Conservation (phyloP, 1,140 invertebrate genomes). For the Catajapyx aquilonaris region DNA sequence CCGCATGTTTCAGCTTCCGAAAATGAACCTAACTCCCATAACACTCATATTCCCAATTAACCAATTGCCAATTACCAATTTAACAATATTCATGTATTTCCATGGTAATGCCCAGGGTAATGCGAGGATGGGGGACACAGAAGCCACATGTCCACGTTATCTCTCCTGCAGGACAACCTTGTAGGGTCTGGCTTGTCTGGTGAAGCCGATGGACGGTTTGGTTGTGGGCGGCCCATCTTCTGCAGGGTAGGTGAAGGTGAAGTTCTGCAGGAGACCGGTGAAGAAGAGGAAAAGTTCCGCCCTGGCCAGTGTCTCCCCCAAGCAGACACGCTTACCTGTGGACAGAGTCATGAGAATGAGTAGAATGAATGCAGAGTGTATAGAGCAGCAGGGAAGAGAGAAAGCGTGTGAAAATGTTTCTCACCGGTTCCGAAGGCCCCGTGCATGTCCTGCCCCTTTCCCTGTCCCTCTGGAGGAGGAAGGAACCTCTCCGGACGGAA, state of each 20-base stretch:
- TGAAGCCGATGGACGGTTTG: no score
- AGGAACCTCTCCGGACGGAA: constrained; percentile 43
- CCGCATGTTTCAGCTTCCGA: no score
- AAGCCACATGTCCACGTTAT: no score
- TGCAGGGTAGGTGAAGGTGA: constrained; percentile 22
- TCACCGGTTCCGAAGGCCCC: constrained; percentile 35
- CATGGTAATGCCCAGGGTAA: no score
- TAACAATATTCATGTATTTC: no score
- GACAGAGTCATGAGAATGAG: constrained; percentile 8
- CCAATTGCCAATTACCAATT: no score
- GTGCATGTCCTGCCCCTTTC: constrained; percentile 20
- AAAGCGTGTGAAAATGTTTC: background rate
- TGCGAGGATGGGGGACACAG: no score
- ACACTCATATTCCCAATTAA: no score
- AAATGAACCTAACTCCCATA: no score
- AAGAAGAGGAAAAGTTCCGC: constrained; percentile 41
- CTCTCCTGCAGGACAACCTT: no score
- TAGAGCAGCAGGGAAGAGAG: background rate
- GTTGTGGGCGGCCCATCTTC: constrained; percentile 12
- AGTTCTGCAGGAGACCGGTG: constrained; percentile 37
- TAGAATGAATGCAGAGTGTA: background rate
- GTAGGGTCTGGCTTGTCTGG: no score
- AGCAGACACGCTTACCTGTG: constrained; percentile 41
- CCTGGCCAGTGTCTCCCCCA: constrained; percentile 46
- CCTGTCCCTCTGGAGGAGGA: constrained; percentile 21